These are phyloP conservation scores for Mus spretus DNA, from an alignment of 2,797 vertebrate species.

Conservation along the genomic window DNA sequence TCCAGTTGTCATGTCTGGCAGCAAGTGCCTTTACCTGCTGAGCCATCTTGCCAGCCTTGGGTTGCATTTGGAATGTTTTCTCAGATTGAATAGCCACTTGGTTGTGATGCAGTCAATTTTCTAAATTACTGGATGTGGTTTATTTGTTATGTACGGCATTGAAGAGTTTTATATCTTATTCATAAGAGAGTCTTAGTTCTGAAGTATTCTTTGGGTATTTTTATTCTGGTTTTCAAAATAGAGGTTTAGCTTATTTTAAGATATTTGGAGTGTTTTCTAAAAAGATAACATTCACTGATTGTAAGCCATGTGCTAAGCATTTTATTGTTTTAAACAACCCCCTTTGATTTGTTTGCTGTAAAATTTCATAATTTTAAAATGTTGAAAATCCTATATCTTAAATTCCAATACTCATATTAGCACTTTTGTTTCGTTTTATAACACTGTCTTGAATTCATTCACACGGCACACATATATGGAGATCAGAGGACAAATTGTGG, in stretches of 20 bases:
- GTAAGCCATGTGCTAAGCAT: not conserved
- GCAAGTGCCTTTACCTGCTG: not conserved
- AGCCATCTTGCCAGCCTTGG: not conserved
- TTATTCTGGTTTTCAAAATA: not conserved
- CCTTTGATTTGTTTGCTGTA: slow-evolving; percentile 10
- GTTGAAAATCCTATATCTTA: not conserved
- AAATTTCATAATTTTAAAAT: slow-evolving; percentile 45
- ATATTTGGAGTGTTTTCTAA: not conserved
- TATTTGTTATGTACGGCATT: not conserved
- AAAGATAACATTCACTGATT: not conserved
- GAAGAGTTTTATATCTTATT: not conserved
- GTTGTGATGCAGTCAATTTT: not conserved
- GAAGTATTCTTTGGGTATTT: not conserved
- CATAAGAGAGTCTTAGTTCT: not conserved
- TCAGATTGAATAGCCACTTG: not conserved
- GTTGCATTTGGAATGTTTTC: not conserved
- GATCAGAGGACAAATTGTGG: not conserved
- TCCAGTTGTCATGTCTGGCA: not conserved
- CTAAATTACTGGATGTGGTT: not conserved
- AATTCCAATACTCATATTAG: slow-evolving; percentile 8
- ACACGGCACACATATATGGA: not conserved
- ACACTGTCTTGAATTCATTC: slow-evolving; percentile 1
- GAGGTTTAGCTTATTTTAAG: slow-evolving; percentile 4
- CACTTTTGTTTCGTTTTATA: not conserved
- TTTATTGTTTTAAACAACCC: not conserved